These are phyloP conservation scores for Lipophrys pholis DNA, from an alignment of 2,113 vertebrate genomes.

Conservation along the genomic window DNA sequence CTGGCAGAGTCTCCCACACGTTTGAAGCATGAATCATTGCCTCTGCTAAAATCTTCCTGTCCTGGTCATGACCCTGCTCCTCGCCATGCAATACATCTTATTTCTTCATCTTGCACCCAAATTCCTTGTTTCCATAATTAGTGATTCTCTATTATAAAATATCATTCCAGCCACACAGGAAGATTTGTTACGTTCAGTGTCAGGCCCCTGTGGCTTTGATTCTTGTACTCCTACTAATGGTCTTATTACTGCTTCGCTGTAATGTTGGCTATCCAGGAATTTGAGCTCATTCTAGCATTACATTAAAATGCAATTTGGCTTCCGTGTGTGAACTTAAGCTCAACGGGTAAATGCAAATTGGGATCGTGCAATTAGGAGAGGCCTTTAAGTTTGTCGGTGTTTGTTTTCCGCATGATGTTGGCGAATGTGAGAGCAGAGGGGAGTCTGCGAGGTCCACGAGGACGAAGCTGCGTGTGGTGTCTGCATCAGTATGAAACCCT, in stretches of 20 bases:
- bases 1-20: conserved; percentile 1
- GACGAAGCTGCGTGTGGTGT: background rate
- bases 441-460: background rate
- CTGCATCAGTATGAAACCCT: conserved; percentile 30
- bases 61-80: background rate
- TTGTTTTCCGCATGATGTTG: background rate
- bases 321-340: conserved; percentile 10
- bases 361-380: background rate
- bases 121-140: conserved; percentile 46
- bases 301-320: conserved; percentile 28
- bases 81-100: background rate
- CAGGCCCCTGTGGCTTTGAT: conserved; percentile 45
- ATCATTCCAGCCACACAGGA: conserved; percentile 7
- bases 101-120: background rate
- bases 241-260: conserved; percentile 33
- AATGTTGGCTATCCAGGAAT: conserved; percentile 34
- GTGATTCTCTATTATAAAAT: conserved; percentile 43
- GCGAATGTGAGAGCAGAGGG: background rate
- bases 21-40: background rate
- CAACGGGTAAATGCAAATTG: conserved; percentile 11
- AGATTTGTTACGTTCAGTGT: conserved; percentile 35
- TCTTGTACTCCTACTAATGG: conserved; percentile 42
- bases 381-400: conserved; percentile 3
- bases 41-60: background rate
- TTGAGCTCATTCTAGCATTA: conserved; percentile 32